A percentile compares a stretch with the other conserved stretches of the same genome.
Conservation (phyloP, 1,140 invertebrate genomes). For the Limonius californicus region DNA sequence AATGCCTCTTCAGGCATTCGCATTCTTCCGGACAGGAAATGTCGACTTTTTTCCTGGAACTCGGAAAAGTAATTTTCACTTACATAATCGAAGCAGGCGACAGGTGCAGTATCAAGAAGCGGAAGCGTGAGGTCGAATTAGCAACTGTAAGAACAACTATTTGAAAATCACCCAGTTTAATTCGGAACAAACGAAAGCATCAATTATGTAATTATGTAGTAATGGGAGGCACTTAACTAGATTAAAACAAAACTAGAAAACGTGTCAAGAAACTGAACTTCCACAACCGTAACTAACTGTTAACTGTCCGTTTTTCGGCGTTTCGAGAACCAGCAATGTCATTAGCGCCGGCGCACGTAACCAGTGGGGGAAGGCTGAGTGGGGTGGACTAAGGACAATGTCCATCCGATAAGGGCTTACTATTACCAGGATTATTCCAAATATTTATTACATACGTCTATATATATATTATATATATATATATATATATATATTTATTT, state of each 20-base stretch:
- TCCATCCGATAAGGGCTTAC: background rate
- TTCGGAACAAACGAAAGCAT: background rate
- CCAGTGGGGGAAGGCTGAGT: background rate
- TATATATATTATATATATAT: background rate
- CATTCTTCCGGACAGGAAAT: too few relatives aligned
- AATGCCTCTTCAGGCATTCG: too few relatives aligned
- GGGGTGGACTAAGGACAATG: background rate
- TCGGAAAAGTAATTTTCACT: background rate
- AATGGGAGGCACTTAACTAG: background rate
- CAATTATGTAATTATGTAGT: background rate
- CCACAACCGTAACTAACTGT: background rate
- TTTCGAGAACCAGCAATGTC: background rate
- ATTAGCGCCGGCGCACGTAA: background rate
- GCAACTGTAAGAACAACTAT: background rate
- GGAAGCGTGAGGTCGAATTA: background rate
- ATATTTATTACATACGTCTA: background rate
- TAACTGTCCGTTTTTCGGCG: slow-evolving; percentile 1
- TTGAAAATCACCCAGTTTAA: background rate
- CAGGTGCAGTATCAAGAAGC: background rate
- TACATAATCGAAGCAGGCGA: background rate
- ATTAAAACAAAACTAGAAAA: background rate
- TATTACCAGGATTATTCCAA: background rate
- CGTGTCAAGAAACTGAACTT: background rate
- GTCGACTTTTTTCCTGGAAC: too few relatives aligned
- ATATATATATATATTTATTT: background rate